Conservation (phyloP, 92 coral and sea anemone genomes). For the Siderastrea siderea region DNA sequence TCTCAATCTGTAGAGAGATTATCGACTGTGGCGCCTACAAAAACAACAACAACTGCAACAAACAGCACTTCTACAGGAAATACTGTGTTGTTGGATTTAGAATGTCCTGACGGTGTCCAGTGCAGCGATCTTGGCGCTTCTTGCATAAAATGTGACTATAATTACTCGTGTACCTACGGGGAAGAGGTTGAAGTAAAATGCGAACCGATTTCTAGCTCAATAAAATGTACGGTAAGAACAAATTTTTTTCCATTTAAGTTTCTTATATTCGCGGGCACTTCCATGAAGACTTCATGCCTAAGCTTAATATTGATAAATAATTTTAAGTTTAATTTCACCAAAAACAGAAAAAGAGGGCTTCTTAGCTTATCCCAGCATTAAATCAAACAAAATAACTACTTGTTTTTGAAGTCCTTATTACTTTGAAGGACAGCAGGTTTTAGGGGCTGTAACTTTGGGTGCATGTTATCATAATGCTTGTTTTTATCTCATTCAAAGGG, state of each 20-base stretch:
- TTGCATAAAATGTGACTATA: constrained; percentile 71
- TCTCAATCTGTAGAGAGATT: constrained; percentile 15
- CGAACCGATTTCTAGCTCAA: constrained; percentile 45
- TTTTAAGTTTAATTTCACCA: too few species aligned
- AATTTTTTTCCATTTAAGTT: neutral
- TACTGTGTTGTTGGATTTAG: neutral
- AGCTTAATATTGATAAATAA: too few species aligned
- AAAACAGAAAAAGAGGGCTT: too few species aligned
- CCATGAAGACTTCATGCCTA: neutral
- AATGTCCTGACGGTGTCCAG: constrained; percentile 71
- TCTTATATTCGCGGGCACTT: too few species aligned
- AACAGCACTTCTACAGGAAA: neutral
- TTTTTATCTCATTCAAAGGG: constrained; percentile 46
- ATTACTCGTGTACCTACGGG: constrained; percentile 87
- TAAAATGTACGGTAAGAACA: constrained; percentile 80
- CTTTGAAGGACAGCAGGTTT: too few species aligned
- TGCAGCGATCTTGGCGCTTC: constrained; percentile 82
- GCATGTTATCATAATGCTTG: neutral
- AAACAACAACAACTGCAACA: neutral
- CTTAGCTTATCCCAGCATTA: too few species aligned
- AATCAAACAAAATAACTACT: too few species aligned
- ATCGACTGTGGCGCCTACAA: constrained; percentile 28
- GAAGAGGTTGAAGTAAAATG: constrained; percentile 78
- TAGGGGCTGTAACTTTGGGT: too few species aligned
- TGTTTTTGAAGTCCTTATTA: too few species aligned